Base-by-base conservation (phyloP, 2,888 invertebrate genomes). In the Chesias legatella region DNA sequence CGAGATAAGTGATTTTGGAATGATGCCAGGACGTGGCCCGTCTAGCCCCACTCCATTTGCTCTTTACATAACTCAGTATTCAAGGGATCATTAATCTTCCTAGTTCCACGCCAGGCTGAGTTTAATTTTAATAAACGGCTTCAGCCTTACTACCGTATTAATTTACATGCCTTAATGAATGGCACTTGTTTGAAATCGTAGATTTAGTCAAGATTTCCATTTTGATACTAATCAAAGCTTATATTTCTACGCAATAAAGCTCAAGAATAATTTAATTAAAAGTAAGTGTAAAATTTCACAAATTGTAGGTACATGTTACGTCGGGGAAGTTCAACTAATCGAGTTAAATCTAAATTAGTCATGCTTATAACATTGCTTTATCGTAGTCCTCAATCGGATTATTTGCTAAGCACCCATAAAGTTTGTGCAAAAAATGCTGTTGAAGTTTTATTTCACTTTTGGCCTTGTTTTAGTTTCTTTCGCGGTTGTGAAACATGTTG, bases 61-160 rank as follows among this genome's bases (percentile, higher is more conserved):
- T 81, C 83, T 84, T 84, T 83, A 83, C 86, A 83, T 85, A 85
- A 83, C 84, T 86, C 75, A 73, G 84, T 80, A 78, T 86, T 82
- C 84, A 80, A 78, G 78, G 76, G 80, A 81, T 81, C 84, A 82
- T 88, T 85, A 85, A 86, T 88, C 86, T 88, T 81, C 78, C 80
- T 84, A 83, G 83, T 82, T 79, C 78, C 76, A 79, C 75, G 82
- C 82, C 79, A 83, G 74, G 70, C 74, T 73, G 77, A 79, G 73
- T 83, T 85, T 82, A 82, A 85, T 86, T 84, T 86, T 84, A 86
- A 86, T 86, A 84, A 85, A 85, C 83, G 81, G 77, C 73, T 79
- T 75, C 68, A 72, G 65, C 73, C 71, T 72, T 74, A 75, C 73
- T 67, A 68, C 59, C 63, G 72, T 75, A 84, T 82, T 80, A 72